phyloP scores from a whole-genome alignment of 2,888 invertebrate species.

The Campopleginae sp. region DNA sequence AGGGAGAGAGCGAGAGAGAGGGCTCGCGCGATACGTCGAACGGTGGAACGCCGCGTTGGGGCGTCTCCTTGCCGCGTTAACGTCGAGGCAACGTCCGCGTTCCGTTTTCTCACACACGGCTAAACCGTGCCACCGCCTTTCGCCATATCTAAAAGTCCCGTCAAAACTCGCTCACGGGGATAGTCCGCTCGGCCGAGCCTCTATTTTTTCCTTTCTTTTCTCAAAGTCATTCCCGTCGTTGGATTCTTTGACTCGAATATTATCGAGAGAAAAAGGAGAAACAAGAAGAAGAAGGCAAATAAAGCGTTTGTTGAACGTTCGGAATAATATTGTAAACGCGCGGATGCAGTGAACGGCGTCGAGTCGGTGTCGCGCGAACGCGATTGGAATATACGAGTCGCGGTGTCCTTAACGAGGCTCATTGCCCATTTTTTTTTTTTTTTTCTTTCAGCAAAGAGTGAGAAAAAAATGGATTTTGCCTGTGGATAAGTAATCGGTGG shows the following conservation, averaged over 20 bases:
- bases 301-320: too few relatives aligned
- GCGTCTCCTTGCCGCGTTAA: constrained; percentile 81
- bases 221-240: background rate
- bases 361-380: too few relatives aligned
- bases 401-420: too few relatives aligned
- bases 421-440: too few relatives aligned
- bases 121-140: constrained; percentile 59
- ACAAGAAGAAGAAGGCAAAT: too few relatives aligned
- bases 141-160: constrained; percentile 1
- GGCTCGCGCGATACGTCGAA: constrained; percentile 80
- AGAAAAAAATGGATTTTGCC: too few relatives aligned
- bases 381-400: too few relatives aligned
- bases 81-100: constrained; percentile 73
- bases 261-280: too few relatives aligned
- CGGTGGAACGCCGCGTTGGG: constrained; percentile 81
- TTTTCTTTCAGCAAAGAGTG: too few relatives aligned
- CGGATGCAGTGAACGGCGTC: too few relatives aligned
- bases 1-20: constrained; percentile 24
- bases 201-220: constrained; percentile 41
- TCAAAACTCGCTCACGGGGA: background rate
- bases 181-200: constrained; percentile 17
- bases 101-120: constrained; percentile 35
- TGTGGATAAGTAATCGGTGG: too few relatives aligned
- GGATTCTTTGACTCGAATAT: background rate
- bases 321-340: too few relatives aligned